Percentiles rank a stretch among this genome's conserved stretches.
Evolutionary conservation across 2,888 invertebrate genomes (phyloP).

Genomic region (Trichogramma evanescens): DNA sequence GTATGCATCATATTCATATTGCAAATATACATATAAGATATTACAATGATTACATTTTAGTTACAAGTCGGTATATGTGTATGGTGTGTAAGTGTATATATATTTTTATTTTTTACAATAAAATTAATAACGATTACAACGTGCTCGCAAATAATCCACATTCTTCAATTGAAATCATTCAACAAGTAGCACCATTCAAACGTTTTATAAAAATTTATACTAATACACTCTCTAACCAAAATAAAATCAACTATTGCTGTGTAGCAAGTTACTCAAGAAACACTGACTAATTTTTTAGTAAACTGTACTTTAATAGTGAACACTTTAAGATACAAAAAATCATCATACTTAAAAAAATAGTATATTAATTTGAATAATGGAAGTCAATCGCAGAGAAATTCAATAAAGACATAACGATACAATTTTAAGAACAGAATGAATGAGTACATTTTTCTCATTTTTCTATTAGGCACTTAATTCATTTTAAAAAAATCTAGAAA

Average conservation of each 20-base stretch:
- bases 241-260: conserved; percentile 12
- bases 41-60: conserved; percentile 12
- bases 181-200: conserved; percentile 18
- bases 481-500: conserved; percentile 14
- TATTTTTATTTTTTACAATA: conserved; percentile 6
- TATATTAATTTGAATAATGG: conserved; percentile 6
- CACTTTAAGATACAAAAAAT: no score
- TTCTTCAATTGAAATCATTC: conserved; percentile 17
- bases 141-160: conserved; percentile 22
- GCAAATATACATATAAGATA: conserved; percentile 15
- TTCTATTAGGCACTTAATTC: conserved; percentile 23
- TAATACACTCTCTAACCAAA: conserved; percentile 11
- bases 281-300: no score
- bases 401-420: not conserved
- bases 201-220: conserved; percentile 7
- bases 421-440: conserved; percentile 3
- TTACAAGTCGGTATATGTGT: conserved; percentile 9
- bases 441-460: conserved; percentile 6
- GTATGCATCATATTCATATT: conserved; percentile 26
- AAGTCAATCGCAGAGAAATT: conserved; percentile 9
- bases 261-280: not conserved
- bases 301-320: no score
- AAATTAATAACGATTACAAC: conserved; percentile 40
- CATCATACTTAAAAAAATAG: not conserved
- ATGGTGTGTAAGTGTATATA: conserved; percentile 20